phyloP scores from a whole-genome alignment of 2,888 invertebrate species.

The Lasioglossum malachurum region DNA sequence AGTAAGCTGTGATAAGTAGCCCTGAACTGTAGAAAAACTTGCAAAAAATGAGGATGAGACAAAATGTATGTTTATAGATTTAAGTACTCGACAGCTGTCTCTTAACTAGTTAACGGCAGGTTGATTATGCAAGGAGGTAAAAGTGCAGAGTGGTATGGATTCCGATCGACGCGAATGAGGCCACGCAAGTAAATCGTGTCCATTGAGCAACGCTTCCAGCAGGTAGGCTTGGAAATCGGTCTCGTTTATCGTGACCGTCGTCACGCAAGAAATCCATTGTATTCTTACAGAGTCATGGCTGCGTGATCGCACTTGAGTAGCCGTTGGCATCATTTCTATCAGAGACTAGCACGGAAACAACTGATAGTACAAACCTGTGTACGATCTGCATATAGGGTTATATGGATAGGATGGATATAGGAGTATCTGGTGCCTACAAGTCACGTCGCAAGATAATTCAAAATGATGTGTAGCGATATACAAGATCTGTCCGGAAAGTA shows the following conservation, averaged over 20 bases:
- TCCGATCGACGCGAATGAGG: slow-evolving; percentile 27
- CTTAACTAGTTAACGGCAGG: neutral
- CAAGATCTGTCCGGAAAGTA: no score
- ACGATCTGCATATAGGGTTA: neutral
- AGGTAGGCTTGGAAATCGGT: slow-evolving; percentile 38
- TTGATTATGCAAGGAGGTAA: slow-evolving; percentile 21
- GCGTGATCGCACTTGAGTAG: slow-evolving; percentile 52
- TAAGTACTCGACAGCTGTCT: neutral
- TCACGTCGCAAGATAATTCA: no score
- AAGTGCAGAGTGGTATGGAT: slow-evolving; percentile 39
- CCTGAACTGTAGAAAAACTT: neutral
- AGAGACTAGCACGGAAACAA: neutral
- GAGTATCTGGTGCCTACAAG: no score
- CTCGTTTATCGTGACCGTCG: slow-evolving; percentile 23
- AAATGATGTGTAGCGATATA: no score
- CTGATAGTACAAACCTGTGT: neutral
- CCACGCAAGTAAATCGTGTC: slow-evolving; percentile 26
- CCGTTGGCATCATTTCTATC: slow-evolving; percentile 36
- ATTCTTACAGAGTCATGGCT: slow-evolving; percentile 42
- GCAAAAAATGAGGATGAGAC: neutral
- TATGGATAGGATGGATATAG: no score
- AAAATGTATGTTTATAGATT: neutral
- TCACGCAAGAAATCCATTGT: slow-evolving; percentile 54
- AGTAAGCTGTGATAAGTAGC: neutral
- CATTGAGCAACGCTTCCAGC: slow-evolving; percentile 49